phyloP scores from a whole-genome alignment of 2,113 vertebrate genomes.

The Serilophus lunatus region DNA sequence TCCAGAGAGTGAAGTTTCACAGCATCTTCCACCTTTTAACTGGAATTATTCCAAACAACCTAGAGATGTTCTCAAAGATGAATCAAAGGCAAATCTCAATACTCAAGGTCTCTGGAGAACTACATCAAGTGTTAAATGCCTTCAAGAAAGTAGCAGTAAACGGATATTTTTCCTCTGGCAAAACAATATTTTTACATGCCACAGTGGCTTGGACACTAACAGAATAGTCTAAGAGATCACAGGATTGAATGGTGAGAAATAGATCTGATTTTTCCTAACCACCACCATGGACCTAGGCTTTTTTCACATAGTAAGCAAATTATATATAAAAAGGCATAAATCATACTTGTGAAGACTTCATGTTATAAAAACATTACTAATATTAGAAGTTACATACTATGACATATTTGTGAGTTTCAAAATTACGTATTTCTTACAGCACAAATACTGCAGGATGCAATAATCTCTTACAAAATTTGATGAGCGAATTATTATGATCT shows the following conservation, averaged over 20 bases:
- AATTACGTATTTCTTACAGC: not conserved
- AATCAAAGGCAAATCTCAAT: too few species aligned
- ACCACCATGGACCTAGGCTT: rapidly evolving
- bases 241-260: not conserved
- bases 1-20: not conserved
- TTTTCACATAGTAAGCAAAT: not conserved
- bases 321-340: not conserved
- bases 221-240: not conserved
- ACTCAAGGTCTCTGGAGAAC: not conserved
- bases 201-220: not conserved
- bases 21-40: not conserved
- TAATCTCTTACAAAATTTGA: not conserved
- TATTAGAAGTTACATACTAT: not conserved
- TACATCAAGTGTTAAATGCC: not conserved
- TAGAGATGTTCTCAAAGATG: not conserved
- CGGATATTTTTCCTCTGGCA: not conserved
- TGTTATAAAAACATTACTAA: not conserved
- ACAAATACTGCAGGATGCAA: not conserved
- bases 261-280: not conserved
- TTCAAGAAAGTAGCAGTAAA: not conserved
- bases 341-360: not conserved
- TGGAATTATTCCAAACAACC: not conserved
- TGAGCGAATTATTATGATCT: rapidly evolving
- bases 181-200: not conserved
- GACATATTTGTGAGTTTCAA: not conserved